Percentiles rank a stretch among this genome's conserved stretches.
Conservation (phyloP, 2,888 invertebrate genomes). For the Cantharis nigra region DNA sequence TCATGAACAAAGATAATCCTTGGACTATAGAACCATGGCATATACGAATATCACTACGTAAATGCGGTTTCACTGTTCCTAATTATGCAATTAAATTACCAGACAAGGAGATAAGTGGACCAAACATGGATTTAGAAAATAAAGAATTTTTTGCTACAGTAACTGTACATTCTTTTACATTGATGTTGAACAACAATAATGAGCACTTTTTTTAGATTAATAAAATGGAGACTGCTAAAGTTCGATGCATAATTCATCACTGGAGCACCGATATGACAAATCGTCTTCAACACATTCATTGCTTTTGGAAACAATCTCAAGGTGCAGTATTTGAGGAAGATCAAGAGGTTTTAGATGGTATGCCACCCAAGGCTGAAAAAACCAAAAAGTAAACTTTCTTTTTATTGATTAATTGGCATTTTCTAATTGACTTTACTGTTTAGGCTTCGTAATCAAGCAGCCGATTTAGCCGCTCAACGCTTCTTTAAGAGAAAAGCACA, state of each 20-base stretch:
- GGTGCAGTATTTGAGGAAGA: slow-evolving; percentile 67
- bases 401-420: neutral
- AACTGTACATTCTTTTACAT: slow-evolving; percentile 59
- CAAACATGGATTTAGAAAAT: slow-evolving; percentile 75
- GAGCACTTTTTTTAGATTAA: slow-evolving; percentile 64
- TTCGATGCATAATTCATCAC: slow-evolving; percentile 80
- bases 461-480: neutral
- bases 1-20: slow-evolving; percentile 78
- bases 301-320: slow-evolving; percentile 62
- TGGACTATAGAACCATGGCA: slow-evolving; percentile 92
- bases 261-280: slow-evolving; percentile 70
- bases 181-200: neutral
- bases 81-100: slow-evolving; percentile 80
- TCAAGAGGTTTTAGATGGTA: slow-evolving; percentile 36
- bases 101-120: slow-evolving; percentile 74
- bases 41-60: slow-evolving; percentile 75
- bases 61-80: slow-evolving; percentile 70
- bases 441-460: neutral
- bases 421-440: neutral
- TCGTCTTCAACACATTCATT: slow-evolving; percentile 59
- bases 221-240: slow-evolving; percentile 70
- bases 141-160: slow-evolving; percentile 83
- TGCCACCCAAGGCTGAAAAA: slow-evolving; percentile 32
- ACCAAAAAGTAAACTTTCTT: neutral
- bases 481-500: neutral